A percentile compares a stretch with the other conserved stretches of the same genome.
phyloP scores from a whole-genome alignment of 2,888 invertebrate genomes.

The Limenitis camilla region DNA sequence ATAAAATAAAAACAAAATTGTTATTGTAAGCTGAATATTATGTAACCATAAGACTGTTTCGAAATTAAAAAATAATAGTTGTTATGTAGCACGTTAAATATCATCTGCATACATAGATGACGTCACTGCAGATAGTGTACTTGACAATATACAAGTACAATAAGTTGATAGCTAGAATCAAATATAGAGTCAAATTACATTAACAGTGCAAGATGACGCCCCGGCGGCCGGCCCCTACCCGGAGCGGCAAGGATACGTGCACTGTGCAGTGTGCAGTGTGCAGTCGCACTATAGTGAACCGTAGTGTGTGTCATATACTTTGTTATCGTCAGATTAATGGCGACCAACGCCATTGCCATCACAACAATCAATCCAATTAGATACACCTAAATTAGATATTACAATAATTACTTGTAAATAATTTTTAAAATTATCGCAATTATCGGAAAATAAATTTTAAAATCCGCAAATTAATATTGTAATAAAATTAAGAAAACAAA shows the following conservation, averaged over 20 bases:
- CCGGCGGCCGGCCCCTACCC: conserved; percentile 4
- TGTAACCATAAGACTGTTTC: too few species aligned
- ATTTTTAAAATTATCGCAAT: too few species aligned
- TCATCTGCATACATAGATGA: conserved; percentile 23
- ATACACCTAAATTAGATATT: conserved; percentile 1
- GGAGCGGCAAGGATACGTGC: conserved; percentile 21
- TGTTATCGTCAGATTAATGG: conserved; percentile 29
- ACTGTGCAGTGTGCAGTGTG: conserved; percentile 18
- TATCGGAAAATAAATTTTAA: background rate
- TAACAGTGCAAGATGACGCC: conserved; percentile 29
- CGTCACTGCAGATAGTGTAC: conserved; percentile 24
- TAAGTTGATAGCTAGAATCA: conserved; percentile 12
- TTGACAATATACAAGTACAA: conserved; percentile 13
- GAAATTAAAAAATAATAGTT: background rate
- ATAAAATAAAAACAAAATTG: too few species aligned
- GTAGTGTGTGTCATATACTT: background rate
- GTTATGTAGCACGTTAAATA: conserved; percentile 12
- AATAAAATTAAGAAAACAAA: conserved; percentile 27
- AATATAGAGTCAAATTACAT: conserved; percentile 22
- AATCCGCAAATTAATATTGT: too few species aligned
- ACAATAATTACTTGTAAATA: too few species aligned
- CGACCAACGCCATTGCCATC: conserved; percentile 15
- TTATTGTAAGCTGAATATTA: too few species aligned
- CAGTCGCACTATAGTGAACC: conserved; percentile 3
- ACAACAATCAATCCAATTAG: conserved; percentile 13